These are phyloP conservation scores for Natrix natrix DNA, from an alignment of 2,797 vertebrate species.

Conservation along the genomic window DNA sequence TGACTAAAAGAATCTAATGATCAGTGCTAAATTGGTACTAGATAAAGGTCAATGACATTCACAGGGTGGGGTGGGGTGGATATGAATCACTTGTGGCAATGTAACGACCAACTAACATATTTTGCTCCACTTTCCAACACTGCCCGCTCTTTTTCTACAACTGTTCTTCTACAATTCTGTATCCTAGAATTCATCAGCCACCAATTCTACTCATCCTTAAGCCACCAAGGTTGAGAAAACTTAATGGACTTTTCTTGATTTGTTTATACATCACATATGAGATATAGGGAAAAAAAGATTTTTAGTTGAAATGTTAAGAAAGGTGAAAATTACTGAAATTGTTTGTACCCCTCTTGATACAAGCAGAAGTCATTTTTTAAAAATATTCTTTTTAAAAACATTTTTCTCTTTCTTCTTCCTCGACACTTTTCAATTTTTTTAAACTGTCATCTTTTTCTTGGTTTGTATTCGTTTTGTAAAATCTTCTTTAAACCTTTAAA, in stretches of 20 bases:
- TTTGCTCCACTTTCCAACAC: not conserved
- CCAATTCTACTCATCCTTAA: not conserved
- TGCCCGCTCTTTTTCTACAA: not conserved
- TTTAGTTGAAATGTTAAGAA: not conserved
- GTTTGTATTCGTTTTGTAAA: not conserved
- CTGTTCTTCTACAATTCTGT: not conserved
- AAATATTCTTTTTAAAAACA: not conserved
- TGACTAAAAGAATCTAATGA: not conserved
- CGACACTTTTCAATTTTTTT: not conserved
- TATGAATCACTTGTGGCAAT: not conserved
- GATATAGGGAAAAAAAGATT: not conserved
- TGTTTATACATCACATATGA: not conserved
- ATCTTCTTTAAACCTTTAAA: no score
- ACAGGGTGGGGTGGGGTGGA: not conserved
- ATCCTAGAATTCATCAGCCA: not conserved
- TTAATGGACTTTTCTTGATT: not conserved
- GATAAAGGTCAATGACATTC: not conserved
- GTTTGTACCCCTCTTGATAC: not conserved
- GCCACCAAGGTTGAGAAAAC: not conserved
- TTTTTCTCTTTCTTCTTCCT: not conserved
- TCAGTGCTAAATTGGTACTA: not conserved
- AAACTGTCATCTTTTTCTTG: not conserved
- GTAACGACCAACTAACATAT: not conserved
- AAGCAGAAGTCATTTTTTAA: not conserved
- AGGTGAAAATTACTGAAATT: not conserved